These are phyloP conservation scores for Drosophila orosa DNA, from an alignment of 1,140 invertebrate genomes.

Conservation along the genomic window DNA sequence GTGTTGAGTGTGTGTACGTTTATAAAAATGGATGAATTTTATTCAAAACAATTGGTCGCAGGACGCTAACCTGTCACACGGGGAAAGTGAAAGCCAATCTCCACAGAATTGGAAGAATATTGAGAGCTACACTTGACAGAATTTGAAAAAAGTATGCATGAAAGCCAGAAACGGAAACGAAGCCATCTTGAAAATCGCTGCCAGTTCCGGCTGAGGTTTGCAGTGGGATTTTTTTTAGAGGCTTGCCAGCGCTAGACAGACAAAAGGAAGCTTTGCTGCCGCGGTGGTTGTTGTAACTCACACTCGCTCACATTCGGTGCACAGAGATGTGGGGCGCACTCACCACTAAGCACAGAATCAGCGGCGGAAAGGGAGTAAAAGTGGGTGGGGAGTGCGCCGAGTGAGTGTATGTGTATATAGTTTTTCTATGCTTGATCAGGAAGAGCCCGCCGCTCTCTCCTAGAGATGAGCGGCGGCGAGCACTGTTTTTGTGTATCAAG, in stretches of 20 bases:
- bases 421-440: constrained; percentile 52
- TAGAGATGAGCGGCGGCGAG: constrained; percentile 48
- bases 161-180: constrained; percentile 51
- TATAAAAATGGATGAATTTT: neutral
- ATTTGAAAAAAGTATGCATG: constrained; percentile 14
- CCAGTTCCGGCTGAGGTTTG: constrained; percentile 66
- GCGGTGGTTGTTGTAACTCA: constrained; percentile 73
- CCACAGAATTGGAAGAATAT: neutral
- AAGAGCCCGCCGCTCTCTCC: constrained; percentile 36
- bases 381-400: constrained; percentile 39
- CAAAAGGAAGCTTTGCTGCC: constrained; percentile 68
- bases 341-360: constrained; percentile 53
- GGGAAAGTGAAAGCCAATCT: neutral
- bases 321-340: constrained; percentile 65
- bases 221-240: constrained; percentile 22
- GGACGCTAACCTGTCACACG: neutral
- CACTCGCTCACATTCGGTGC: constrained; percentile 40
- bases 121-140: neutral
- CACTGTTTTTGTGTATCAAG: constrained; percentile 61
- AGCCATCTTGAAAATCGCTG: constrained; percentile 72
- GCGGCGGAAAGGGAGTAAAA: constrained; percentile 54
- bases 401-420: constrained; percentile 20
- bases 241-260: constrained; percentile 66
- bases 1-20: constrained; percentile 11
- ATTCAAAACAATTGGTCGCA: constrained; percentile 9